Evolutionary conservation across 1,140 invertebrate species (phyloP).

Genomic region (Pararge aegeria): DNA sequence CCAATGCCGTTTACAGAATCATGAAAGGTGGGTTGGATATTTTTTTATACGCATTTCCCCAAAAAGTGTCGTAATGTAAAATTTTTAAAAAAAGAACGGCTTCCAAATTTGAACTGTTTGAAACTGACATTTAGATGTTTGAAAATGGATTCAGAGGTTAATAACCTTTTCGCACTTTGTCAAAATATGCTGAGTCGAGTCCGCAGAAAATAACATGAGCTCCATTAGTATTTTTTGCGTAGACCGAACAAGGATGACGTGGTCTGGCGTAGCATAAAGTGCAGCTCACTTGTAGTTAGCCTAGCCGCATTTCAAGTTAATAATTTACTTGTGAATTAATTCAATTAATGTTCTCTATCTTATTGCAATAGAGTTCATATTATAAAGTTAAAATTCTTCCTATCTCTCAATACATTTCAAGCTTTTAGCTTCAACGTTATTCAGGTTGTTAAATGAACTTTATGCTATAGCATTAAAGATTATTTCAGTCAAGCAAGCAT

Average conservation of each 20-base stretch:
- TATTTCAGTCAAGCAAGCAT: slow-evolving; percentile 5
- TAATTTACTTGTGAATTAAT: slow-evolving; percentile 10
- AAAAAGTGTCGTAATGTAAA: no score
- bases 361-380: slow-evolving; percentile 1
- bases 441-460: not conserved
- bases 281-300: slow-evolving; percentile 21
- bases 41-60: no score
- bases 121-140: no score
- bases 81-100: no score
- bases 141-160: no score
- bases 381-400: not conserved
- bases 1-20: no score
- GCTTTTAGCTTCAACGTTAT: not conserved
- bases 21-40: no score
- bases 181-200: no score
- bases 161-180: no score
- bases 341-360: slow-evolving; percentile 1
- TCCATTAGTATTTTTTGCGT: not conserved
- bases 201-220: no score
- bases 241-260: slow-evolving; percentile 7
- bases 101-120: no score
- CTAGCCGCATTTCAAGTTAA: slow-evolving; percentile 18
- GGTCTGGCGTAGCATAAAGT: slow-evolving; percentile 15
- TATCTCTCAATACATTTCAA: not conserved
- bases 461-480: not conserved